Conservation (phyloP, 2,113 vertebrate species). For the Plecturocebus donacophilus region DNA sequence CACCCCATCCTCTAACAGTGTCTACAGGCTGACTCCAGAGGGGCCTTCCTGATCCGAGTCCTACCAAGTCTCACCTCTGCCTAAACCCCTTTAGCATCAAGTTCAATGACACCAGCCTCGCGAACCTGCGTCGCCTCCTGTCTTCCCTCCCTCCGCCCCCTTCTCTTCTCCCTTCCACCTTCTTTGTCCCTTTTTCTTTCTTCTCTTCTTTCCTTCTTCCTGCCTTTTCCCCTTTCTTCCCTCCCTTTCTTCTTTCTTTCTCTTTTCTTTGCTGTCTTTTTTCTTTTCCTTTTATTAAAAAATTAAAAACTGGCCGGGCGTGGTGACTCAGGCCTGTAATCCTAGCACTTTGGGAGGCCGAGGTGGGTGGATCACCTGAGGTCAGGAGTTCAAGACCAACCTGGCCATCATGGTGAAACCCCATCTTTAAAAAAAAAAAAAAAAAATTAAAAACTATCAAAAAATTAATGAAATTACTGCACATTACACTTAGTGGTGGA, state of each 20-base stretch:
- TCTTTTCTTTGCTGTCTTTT: neutral
- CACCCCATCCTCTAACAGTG: neutral
- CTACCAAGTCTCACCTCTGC: neutral
- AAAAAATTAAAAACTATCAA: neutral
- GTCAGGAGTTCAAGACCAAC: too few species aligned
- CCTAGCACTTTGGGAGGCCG: too few species aligned
- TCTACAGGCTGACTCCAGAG: neutral
- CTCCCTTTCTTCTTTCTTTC: neutral
- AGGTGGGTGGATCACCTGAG: too few species aligned
- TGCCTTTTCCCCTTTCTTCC: neutral
- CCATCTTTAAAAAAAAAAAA: too few species aligned
- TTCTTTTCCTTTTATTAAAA: neutral
- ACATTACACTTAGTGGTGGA: neutral
- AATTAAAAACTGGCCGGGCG: neutral
- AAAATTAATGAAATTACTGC: neutral
- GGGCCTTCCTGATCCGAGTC: neutral
- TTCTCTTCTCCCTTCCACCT: too few species aligned
- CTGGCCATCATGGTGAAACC: too few species aligned
- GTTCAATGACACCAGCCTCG: neutral
- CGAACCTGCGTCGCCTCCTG: neutral
- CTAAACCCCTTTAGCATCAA: neutral
- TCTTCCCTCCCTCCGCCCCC: neutral
- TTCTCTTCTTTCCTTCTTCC: neutral
- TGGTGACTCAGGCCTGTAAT: too few species aligned
- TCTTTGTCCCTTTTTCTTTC: neutral